phyloP scores from a whole-genome alignment of 2,113 vertebrate genomes.

The Tetrax tetrax region DNA sequence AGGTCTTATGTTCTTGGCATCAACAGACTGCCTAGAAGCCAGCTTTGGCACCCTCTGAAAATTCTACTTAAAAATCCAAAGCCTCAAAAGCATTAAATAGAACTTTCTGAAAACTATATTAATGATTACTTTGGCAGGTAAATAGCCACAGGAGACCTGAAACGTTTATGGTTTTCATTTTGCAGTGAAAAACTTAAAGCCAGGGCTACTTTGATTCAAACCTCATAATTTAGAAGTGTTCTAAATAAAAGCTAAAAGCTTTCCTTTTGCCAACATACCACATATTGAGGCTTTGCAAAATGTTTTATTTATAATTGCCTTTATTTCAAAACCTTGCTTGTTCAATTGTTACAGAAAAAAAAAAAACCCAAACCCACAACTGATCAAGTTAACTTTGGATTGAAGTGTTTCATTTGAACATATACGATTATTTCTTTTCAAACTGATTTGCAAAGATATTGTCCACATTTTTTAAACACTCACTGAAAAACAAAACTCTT shows the following conservation, averaged over 20 bases:
- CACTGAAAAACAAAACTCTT: neutral
- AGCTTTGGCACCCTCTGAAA: neutral
- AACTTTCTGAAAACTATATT: neutral
- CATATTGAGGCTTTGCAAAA: neutral
- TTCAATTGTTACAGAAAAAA: neutral
- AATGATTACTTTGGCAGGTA: constrained; percentile 1
- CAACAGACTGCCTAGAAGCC: neutral
- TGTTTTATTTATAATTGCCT: neutral
- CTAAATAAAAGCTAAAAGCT: neutral
- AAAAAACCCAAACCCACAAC: neutral
- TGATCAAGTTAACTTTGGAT: neutral
- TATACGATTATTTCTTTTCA: neutral
- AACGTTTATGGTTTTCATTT: neutral
- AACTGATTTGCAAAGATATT: neutral
- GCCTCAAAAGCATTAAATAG: neutral
- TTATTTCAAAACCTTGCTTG: neutral
- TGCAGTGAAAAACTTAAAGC: neutral
- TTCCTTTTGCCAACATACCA: neutral
- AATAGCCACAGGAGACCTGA: constrained; percentile 16
- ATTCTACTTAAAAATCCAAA: neutral
- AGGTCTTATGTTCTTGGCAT: neutral
- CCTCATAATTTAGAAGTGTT: neutral
- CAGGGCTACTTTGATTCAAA: neutral
- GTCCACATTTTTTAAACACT: neutral
- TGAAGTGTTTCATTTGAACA: neutral